Percentiles rank a stretch among this genome's conserved stretches.
phyloP scores from a whole-genome alignment of 2,113 vertebrate genomes.

The Rhinopomastus cyanomelas region DNA sequence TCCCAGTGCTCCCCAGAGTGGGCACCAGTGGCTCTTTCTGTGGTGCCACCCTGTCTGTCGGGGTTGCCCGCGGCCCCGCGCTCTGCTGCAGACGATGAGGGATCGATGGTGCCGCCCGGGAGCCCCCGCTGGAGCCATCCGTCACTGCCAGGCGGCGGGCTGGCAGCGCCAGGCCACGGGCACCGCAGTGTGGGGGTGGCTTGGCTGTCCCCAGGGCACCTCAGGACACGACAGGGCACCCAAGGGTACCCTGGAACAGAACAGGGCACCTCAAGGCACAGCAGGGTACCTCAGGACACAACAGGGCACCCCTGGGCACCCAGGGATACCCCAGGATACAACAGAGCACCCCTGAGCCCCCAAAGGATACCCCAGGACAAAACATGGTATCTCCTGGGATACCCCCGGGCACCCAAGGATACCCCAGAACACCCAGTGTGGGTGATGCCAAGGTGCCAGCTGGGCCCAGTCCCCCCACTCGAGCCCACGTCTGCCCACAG shows the following conservation, averaged over 20 bases:
- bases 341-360: too few species aligned
- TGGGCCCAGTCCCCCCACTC: accelerated
- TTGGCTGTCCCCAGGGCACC: accelerated
- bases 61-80: neutral
- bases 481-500: accelerated
- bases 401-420: neutral
- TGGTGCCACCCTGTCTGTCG: neutral
- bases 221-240: neutral
- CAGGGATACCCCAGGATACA: too few species aligned
- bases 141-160: neutral
- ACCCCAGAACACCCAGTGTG: accelerated
- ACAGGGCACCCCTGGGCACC: too few species aligned
- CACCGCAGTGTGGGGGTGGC: accelerated
- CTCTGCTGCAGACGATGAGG: slow-evolving; percentile 70
- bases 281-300: too few species aligned
- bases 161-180: neutral
- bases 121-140: slow-evolving; percentile 4
- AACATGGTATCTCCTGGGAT: too few species aligned
- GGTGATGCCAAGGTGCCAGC: accelerated
- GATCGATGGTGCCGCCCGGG: slow-evolving; percentile 68
- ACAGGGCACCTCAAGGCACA: too few species aligned
- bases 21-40: accelerated
- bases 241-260: too few species aligned
- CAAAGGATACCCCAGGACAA: too few species aligned
- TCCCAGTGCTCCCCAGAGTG: too few species aligned